Evolutionary conservation across 2,113 vertebrate species (phyloP).

Genomic region (Bagarius yarrelli): DNA sequence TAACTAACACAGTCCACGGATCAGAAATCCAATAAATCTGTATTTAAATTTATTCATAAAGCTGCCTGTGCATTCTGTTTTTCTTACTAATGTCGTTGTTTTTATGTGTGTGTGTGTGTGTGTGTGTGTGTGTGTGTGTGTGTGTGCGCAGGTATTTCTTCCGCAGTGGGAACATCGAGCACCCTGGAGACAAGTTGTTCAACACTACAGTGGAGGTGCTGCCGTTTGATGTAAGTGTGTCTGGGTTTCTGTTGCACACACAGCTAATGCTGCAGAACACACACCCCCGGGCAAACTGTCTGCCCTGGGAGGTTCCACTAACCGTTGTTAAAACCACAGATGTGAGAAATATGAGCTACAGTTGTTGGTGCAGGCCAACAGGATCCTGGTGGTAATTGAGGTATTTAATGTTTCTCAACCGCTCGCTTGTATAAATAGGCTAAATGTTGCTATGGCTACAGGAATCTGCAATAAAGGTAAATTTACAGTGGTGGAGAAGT

Average conservation of each 20-base stretch:
- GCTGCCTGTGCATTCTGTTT: neutral
- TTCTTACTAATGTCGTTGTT: neutral
- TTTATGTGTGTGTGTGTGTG: slow-evolving; percentile 23
- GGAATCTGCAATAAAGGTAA: too few relatives aligned
- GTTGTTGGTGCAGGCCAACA: neutral
- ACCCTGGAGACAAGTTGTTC: slow-evolving; percentile 96
- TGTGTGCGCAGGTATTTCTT: slow-evolving; percentile 87
- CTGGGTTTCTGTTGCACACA: neutral
- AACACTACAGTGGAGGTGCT: slow-evolving; percentile 96
- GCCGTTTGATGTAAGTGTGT: slow-evolving; percentile 90
- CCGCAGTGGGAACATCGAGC: slow-evolving; percentile 95
- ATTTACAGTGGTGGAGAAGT: too few relatives aligned
- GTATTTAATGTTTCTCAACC: too few relatives aligned
- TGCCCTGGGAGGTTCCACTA: neutral
- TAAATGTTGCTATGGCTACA: too few relatives aligned
- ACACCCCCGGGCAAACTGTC: slow-evolving; percentile 13
- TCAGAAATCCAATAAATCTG: neutral
- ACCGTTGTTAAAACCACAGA: neutral
- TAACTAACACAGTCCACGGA: neutral
- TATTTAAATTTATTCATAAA: neutral
- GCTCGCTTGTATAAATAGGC: too few relatives aligned
- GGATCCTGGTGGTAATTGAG: too few relatives aligned
- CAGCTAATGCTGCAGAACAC: slow-evolving; percentile 3
- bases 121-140: slow-evolving; percentile 36
- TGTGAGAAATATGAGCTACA: neutral